Conservation (phyloP, 2,113 vertebrate genomes). For the Takifugu bimaculatus region DNA sequence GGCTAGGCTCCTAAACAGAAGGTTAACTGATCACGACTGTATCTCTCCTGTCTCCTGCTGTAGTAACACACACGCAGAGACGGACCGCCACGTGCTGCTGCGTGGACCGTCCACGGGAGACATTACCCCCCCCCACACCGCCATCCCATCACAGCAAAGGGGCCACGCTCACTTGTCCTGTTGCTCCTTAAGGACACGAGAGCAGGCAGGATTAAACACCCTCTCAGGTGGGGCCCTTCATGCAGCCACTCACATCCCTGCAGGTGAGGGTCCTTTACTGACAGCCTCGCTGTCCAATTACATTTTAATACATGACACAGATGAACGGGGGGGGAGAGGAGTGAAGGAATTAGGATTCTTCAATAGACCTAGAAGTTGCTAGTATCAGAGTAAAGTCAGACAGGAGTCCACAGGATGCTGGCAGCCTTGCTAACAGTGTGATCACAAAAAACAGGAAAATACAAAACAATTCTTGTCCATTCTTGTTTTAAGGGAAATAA, state of each 20-base stretch:
- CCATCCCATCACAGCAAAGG: conserved; percentile 63
- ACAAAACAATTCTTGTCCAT: not conserved
- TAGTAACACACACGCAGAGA: conserved; percentile 69
- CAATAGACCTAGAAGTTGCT: not conserved
- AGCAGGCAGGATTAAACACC: conserved; percentile 83
- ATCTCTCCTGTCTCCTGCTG: conserved; percentile 79
- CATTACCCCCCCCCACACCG: conserved; percentile 60
- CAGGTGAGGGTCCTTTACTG: conserved; percentile 62
- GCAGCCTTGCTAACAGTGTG: conserved; percentile 1
- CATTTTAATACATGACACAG: conserved; percentile 61
- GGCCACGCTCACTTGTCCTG: conserved; percentile 80
- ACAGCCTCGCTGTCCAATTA: conserved; percentile 73
- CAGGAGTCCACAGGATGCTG: no score
- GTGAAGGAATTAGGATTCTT: conserved; percentile 32
- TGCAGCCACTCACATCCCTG: conserved; percentile 41
- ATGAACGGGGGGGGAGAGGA: conserved; percentile 42
- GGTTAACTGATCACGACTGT: conserved; percentile 97
- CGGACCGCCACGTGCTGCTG: conserved; percentile 87
- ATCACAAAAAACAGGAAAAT: not conserved
- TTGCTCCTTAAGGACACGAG: conserved; percentile 84
- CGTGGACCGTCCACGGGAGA: conserved; percentile 81
- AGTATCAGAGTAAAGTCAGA: not conserved
- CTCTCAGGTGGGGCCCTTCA: conserved; percentile 48
- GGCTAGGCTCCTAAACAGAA: conserved; percentile 37
- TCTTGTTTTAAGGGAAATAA: no score